Conservation (phyloP, 2,797 vertebrate species). For the Karalla daura region DNA sequence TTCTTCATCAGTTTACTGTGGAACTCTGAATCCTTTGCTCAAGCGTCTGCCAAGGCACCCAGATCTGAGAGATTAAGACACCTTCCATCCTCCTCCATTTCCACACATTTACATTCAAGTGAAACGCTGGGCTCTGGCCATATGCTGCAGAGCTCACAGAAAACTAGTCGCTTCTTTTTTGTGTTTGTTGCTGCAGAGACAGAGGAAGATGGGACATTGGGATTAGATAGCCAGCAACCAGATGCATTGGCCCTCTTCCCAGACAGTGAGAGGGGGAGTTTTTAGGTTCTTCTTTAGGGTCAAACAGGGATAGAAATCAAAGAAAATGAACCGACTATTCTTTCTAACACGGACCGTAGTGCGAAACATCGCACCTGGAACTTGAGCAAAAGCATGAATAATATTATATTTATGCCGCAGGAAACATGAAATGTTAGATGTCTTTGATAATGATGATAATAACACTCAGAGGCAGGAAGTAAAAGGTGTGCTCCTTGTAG, state of each 20-base stretch:
- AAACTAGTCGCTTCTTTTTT: constrained; percentile 22
- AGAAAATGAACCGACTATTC: constrained; percentile 29
- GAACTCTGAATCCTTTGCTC: constrained; percentile 33
- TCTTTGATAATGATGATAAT: background rate
- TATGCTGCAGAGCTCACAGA: constrained; percentile 15
- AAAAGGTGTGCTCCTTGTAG: background rate
- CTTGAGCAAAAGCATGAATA: background rate
- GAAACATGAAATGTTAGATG: background rate
- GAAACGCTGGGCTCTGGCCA: constrained; percentile 6
- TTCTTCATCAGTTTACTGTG: constrained; percentile 62
- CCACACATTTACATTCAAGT: constrained; percentile 8
- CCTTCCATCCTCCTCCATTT: constrained; percentile 11
- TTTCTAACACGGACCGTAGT: background rate
- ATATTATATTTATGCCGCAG: background rate
- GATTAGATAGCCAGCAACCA: constrained; percentile 50
- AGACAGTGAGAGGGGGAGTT: constrained; percentile 47
- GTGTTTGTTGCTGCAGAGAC: constrained; percentile 34
- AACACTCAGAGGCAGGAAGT: background rate
- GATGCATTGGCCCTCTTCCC: constrained; percentile 68
- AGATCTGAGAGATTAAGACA: constrained; percentile 31
- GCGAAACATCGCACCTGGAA: background rate
- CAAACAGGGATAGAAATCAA: constrained; percentile 33
- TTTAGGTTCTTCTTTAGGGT: constrained; percentile 46
- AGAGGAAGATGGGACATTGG: constrained; percentile 40
- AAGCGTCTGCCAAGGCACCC: constrained; percentile 20